A percentile compares a stretch with the other conserved stretches of the same genome.
phyloP scores from a whole-genome alignment of 2,888 invertebrate genomes.

The Hyalella azteca region DNA sequence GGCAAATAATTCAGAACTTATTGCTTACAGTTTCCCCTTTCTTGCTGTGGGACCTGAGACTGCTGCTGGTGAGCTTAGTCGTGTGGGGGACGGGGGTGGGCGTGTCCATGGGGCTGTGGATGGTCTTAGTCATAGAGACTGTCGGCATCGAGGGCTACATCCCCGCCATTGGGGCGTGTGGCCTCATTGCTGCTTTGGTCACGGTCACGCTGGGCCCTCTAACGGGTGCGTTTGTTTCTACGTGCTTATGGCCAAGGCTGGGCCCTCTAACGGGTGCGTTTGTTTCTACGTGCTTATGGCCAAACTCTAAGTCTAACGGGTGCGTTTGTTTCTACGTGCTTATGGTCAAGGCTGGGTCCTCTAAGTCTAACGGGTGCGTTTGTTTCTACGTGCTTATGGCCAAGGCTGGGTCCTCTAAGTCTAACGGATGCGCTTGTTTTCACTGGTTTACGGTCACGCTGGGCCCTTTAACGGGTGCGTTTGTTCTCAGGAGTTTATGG shows the following conservation, averaged over 20 bases:
- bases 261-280: constrained; percentile 50
- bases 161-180: constrained; percentile 38
- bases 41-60: background rate
- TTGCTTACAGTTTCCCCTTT: background rate
- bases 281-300: no score
- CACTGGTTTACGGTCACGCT: constrained; percentile 39
- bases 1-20: no score
- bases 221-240: no score
- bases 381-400: no score
- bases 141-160: constrained; percentile 44
- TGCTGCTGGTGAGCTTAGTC: background rate
- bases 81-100: constrained; percentile 39
- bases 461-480: constrained; percentile 49
- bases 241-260: no score
- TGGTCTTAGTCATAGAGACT: constrained; percentile 42
- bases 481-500: no score
- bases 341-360: no score
- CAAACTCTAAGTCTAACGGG: constrained; percentile 45
- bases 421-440: no score
- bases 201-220: constrained; percentile 43
- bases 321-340: no score
- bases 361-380: no score
- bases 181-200: constrained; percentile 38
- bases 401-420: no score
- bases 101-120: constrained; percentile 40